These are phyloP conservation scores for Lycopodina hypogea DNA, from an alignment of 37 sponge, comb jelly and placozoan species.

Conservation along the genomic window DNA sequence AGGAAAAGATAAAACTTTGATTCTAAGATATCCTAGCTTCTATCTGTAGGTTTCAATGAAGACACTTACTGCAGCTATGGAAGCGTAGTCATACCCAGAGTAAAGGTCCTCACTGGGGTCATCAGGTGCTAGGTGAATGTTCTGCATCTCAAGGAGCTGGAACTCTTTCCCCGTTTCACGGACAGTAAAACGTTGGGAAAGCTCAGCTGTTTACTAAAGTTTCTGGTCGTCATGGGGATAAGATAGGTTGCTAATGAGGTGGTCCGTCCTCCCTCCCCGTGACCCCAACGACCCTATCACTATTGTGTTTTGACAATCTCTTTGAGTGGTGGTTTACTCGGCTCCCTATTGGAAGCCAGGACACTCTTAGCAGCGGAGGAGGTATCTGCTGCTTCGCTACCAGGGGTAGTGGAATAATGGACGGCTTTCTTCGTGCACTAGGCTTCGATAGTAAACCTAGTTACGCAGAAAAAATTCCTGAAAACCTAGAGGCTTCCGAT, in stretches of 20 bases:
- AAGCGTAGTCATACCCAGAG: conserved; percentile 72
- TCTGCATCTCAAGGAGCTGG: conserved; percentile 58
- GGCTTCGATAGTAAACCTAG: conserved; percentile 49
- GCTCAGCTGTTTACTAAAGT: conserved; percentile 2
- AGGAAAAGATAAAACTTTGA: neutral
- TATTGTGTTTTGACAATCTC: too few relatives aligned
- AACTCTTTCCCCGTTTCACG: neutral
- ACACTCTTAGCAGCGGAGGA: too few relatives aligned
- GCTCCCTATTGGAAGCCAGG: too few relatives aligned
- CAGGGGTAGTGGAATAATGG: too few relatives aligned
- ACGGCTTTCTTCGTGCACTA: conserved; percentile 22
- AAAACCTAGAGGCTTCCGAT: conserved; percentile 27
- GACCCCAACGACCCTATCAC: too few relatives aligned
- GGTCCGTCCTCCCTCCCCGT: too few relatives aligned
- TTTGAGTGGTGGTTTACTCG: too few relatives aligned
- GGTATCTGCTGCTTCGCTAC: too few relatives aligned
- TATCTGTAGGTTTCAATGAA: neutral
- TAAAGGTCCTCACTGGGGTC: conserved; percentile 86
- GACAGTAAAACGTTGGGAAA: neutral
- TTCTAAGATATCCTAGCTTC: neutral
- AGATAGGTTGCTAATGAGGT: too few relatives aligned
- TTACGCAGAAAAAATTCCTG: conserved; percentile 59
- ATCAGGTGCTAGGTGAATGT: conserved; percentile 80
- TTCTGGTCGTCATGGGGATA: too few relatives aligned
- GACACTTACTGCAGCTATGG: conserved; percentile 51